Conservation (phyloP, 2,888 invertebrate species). For the Rhamphomyia laevipes region DNA sequence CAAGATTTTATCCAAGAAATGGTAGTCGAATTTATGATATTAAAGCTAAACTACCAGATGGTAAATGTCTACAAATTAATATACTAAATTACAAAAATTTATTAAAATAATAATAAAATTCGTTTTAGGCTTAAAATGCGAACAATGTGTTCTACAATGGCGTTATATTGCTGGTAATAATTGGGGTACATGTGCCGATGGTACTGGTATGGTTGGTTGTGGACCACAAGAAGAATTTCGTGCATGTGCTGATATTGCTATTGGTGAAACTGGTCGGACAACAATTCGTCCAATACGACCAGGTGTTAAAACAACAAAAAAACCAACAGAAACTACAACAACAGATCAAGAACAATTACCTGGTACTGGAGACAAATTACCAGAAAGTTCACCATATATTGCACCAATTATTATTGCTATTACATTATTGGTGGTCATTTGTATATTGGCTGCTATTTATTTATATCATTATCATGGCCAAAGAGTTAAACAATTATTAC, state of each 20-base stretch:
- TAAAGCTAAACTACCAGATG: conserved; percentile 47
- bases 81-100: background rate
- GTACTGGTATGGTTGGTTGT: conserved; percentile 69
- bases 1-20: conserved; percentile 60
- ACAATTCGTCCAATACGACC: conserved; percentile 34
- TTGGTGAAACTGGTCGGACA: conserved; percentile 43
- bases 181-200: conserved; percentile 65
- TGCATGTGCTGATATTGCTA: conserved; percentile 69
- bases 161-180: conserved; percentile 77
- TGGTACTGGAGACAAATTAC: conserved; percentile 17
- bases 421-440: conserved; percentile 53
- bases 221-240: conserved; percentile 83
- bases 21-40: conserved; percentile 72
- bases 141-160: conserved; percentile 81
- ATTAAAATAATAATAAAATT: conserved; percentile 1
- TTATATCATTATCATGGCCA: conserved; percentile 64
- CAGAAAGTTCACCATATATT: conserved; percentile 36
- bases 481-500: conserved; percentile 52
- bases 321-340: conserved; percentile 15
- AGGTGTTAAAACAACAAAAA: conserved; percentile 21
- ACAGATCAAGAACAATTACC: conserved; percentile 15
- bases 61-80: background rate
- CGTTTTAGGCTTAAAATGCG: conserved; percentile 54
- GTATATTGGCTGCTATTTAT: conserved; percentile 54
- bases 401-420: conserved; percentile 50